These are phyloP conservation scores for Protodeltote pygarga DNA, from an alignment of 2,888 invertebrate genomes.

Conservation along the genomic window DNA sequence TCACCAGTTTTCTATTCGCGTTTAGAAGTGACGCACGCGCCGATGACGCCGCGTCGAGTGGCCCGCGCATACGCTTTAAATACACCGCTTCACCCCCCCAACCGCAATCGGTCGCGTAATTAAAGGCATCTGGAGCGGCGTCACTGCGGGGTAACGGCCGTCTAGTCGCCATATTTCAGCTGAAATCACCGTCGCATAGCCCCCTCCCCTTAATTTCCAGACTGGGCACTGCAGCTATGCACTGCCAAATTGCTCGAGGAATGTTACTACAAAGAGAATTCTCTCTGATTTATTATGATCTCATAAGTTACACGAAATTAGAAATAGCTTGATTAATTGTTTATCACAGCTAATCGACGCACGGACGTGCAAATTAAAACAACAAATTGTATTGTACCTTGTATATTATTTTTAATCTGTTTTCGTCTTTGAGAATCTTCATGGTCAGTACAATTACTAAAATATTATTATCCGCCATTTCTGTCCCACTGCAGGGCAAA, in stretches of 20 bases:
- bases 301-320: constrained; percentile 15
- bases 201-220: constrained; percentile 39
- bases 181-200: constrained; percentile 53
- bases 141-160: constrained; percentile 63
- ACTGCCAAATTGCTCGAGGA: constrained; percentile 64
- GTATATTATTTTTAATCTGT: background rate
- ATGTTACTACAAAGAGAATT: constrained; percentile 60
- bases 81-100: constrained; percentile 50
- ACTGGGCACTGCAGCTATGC: constrained; percentile 52
- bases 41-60: constrained; percentile 67
- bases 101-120: constrained; percentile 62
- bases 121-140: constrained; percentile 71
- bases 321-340: background rate
- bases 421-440: too few species aligned
- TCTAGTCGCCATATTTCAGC: constrained; percentile 70
- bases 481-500: too few species aligned
- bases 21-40: constrained; percentile 80
- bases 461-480: too few species aligned
- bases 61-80: constrained; percentile 66
- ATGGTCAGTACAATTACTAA: too few species aligned
- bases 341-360: background rate
- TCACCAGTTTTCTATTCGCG: constrained; percentile 82
- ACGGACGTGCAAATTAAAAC: constrained; percentile 5
- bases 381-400: constrained; percentile 2
- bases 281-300: constrained; percentile 41